Conservation (phyloP, 2,888 invertebrate genomes). For the Actias luna region DNA sequence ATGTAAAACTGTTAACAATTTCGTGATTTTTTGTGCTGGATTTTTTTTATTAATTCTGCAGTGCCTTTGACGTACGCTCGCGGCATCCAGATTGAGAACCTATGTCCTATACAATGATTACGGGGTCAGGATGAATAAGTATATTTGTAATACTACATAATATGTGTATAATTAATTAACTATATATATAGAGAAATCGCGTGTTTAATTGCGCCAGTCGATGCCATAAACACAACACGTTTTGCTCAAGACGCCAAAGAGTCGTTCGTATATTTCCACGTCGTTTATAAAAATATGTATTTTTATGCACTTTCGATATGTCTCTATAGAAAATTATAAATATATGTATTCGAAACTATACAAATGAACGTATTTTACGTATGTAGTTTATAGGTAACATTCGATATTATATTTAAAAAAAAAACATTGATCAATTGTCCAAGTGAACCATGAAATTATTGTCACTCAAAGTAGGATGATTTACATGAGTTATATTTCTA, state of each 20-base stretch:
- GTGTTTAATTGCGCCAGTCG: conserved; percentile 67
- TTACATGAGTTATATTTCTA: neutral
- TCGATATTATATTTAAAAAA: neutral
- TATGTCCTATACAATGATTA: neutral
- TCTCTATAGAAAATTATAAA: neutral
- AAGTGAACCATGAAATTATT: neutral
- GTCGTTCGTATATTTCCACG: conserved; percentile 29
- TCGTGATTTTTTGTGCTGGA: too few relatives aligned
- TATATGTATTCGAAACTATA: neutral
- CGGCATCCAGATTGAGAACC: neutral
- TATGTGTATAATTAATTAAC: conserved; percentile 3
- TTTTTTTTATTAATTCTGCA: too few relatives aligned
- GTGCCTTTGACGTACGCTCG: too few relatives aligned
- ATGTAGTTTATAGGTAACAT: neutral
- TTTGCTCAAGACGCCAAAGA: conserved; percentile 81
- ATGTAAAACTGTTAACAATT: too few relatives aligned
- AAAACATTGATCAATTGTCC: neutral
- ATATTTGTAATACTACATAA: neutral
- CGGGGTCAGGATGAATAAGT: neutral
- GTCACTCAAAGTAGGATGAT: neutral
- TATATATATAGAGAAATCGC: conserved; percentile 37
- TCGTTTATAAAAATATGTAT: conserved; percentile 18
- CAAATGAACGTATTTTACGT: neutral
- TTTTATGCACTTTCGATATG: neutral
- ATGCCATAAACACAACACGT: conserved; percentile 64